phyloP scores from a whole-genome alignment of 1,140 invertebrate genomes.

The Drosophila kikkawai region DNA sequence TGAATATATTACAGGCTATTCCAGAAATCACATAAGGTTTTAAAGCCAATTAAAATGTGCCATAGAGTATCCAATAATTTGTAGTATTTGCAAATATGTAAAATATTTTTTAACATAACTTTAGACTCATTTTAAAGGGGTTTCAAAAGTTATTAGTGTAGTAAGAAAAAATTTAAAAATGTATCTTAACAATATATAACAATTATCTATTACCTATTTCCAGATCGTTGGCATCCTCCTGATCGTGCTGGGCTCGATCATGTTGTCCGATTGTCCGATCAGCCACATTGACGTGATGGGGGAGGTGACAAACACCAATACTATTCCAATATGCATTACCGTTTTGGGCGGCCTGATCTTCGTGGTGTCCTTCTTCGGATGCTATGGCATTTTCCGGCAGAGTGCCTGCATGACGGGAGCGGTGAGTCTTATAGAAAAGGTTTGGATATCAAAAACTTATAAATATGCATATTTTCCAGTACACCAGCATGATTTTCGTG shows the following conservation, averaged over 20 bases:
- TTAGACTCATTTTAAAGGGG: too few species aligned
- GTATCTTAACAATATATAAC: background rate
- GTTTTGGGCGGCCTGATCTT: constrained; percentile 90
- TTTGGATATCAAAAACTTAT: too few species aligned
- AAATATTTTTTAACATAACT: too few species aligned
- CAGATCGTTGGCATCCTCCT: constrained; percentile 88
- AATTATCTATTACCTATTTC: background rate
- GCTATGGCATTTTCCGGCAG: constrained; percentile 92
- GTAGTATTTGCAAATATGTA: too few species aligned
- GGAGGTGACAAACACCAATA: constrained; percentile 85
- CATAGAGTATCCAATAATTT: too few species aligned
- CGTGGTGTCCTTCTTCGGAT: constrained; percentile 92
- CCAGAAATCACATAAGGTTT: too few species aligned
- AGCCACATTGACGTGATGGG: constrained; percentile 84
- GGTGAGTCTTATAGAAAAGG: constrained; percentile 81
- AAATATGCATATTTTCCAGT: constrained; percentile 84
- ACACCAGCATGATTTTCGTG: constrained; percentile 88
- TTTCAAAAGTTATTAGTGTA: too few species aligned
- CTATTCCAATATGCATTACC: constrained; percentile 88
- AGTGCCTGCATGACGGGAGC: constrained; percentile 92
- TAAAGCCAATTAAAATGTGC: too few species aligned
- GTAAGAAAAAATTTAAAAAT: background rate
- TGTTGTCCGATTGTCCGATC: constrained; percentile 86
- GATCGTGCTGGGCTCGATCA: constrained; percentile 87
- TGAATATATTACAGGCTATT: too few species aligned